These are phyloP conservation scores for Abrostola tripartita DNA, from an alignment of 2,888 invertebrate genomes.

Conservation along the genomic window DNA sequence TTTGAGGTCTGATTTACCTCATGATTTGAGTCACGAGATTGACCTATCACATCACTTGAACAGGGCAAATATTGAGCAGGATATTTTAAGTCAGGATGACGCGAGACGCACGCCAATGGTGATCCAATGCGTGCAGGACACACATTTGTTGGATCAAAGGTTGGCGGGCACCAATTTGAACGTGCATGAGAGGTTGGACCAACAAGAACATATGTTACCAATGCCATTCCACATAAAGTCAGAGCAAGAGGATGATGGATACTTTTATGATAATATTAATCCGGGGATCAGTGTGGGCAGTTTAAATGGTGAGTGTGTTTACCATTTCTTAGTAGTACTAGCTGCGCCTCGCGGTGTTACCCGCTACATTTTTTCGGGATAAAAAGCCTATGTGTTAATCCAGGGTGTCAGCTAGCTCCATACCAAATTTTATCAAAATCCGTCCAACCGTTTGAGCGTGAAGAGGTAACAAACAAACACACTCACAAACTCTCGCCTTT, in stretches of 20 bases:
- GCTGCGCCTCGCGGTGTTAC: too few species aligned
- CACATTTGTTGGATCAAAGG: slow-evolving; percentile 62
- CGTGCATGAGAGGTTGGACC: slow-evolving; percentile 61
- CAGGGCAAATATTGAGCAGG: slow-evolving; percentile 68
- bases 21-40: slow-evolving; percentile 71
- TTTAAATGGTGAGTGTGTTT: slow-evolving; percentile 72
- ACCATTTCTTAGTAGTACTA: background rate
- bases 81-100: slow-evolving; percentile 60
- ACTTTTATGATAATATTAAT: slow-evolving; percentile 79
- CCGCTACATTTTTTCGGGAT: too few species aligned
- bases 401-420: too few species aligned
- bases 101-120: slow-evolving; percentile 60
- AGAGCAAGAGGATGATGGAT: slow-evolving; percentile 81
- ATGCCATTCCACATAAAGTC: slow-evolving; percentile 82
- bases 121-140: slow-evolving; percentile 54
- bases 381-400: too few species aligned
- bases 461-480: too few species aligned
- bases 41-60: slow-evolving; percentile 73
- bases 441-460: too few species aligned
- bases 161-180: slow-evolving; percentile 42
- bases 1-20: slow-evolving; percentile 63
- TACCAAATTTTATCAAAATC: too few species aligned
- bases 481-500: too few species aligned
- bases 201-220: slow-evolving; percentile 69
- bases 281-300: slow-evolving; percentile 65